Percentiles rank a stretch among this genome's conserved stretches.
phyloP scores from a whole-genome alignment of 2,888 invertebrate genomes.

The Eristalinus sepulchralis region DNA sequence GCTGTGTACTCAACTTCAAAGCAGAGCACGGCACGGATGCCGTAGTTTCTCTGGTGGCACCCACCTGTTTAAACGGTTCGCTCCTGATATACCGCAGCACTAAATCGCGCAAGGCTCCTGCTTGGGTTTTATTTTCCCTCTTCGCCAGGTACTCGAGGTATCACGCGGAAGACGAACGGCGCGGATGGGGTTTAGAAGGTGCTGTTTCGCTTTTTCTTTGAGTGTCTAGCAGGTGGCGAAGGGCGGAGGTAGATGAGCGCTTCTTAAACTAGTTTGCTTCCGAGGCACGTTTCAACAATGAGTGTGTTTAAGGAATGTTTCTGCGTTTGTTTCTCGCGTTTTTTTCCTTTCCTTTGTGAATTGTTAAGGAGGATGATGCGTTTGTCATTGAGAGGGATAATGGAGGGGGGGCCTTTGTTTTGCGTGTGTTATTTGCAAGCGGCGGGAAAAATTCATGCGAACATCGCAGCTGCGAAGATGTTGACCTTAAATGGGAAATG shows the following conservation, averaged over 20 bases:
- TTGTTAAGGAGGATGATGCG: background rate
- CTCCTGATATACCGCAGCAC: conserved; percentile 54
- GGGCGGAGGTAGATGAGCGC: background rate
- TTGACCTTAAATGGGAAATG: background rate
- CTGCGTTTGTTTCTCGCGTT: too few relatives aligned
- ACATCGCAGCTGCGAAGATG: background rate
- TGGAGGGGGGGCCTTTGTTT: background rate
- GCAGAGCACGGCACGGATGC: conserved; percentile 26
- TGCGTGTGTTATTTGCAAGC: background rate
- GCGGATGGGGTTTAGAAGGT: background rate
- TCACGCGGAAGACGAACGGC: conserved; percentile 47
- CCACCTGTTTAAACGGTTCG: conserved; percentile 67
- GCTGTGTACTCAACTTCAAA: conserved; percentile 41
- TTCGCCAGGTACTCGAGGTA: conserved; percentile 26
- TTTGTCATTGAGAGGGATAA: background rate
- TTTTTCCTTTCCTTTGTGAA: background rate
- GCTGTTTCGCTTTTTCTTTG: background rate
- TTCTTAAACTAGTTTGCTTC: background rate
- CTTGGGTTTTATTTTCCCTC: background rate
- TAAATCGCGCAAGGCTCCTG: conserved; percentile 49
- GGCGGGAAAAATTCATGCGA: background rate
- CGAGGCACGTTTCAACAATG: background rate
- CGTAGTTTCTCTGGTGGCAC: conserved; percentile 41
- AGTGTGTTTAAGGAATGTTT: background rate
- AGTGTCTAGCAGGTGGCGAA: background rate